Evolutionary conservation across 92 coral and sea anemone species (phyloP).

Genomic region (Galaxea fascicularis): DNA sequence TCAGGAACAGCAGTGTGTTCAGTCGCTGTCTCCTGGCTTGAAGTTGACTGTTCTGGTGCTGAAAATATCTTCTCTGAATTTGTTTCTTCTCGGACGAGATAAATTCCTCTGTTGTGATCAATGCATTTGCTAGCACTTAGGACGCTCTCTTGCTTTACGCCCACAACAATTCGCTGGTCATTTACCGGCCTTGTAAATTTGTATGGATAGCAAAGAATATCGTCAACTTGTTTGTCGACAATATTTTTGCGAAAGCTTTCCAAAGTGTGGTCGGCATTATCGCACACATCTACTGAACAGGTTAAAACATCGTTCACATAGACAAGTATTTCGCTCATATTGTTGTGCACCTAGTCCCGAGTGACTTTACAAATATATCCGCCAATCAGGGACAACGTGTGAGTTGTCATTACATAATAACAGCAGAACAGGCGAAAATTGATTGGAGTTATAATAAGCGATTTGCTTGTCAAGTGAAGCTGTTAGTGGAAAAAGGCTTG

Average conservation of each 20-base stretch:
- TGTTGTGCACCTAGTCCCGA: not conserved
- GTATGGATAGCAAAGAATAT: conserved; percentile 23
- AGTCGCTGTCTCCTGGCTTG: not conserved
- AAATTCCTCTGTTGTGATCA: not conserved
- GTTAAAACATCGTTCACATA: conserved; percentile 3
- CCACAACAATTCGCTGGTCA: conserved; percentile 22
- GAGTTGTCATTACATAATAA: no score
- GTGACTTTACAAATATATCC: not conserved
- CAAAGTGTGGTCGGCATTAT: not conserved
- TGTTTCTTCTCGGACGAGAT: not conserved
- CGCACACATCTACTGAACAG: conserved; percentile 13
- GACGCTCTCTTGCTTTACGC: conserved; percentile 20
- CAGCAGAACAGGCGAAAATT: no score
- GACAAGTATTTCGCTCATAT: conserved; percentile 7
- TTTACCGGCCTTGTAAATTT: conserved; percentile 36
- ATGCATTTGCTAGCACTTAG: not conserved
- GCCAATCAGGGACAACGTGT: no score
- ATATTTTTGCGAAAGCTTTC: conserved; percentile 21
- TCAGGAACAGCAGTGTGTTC: not conserved
- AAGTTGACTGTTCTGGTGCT: not conserved
- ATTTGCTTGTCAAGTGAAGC: not conserved
- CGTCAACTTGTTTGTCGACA: conserved; percentile 36
- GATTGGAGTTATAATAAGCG: no score
- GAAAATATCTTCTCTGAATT: not conserved
- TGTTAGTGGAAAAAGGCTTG: no score